These are phyloP conservation scores for Heterotis niloticus DNA, from an alignment of 2,113 vertebrate species.

Conservation along the genomic window DNA sequence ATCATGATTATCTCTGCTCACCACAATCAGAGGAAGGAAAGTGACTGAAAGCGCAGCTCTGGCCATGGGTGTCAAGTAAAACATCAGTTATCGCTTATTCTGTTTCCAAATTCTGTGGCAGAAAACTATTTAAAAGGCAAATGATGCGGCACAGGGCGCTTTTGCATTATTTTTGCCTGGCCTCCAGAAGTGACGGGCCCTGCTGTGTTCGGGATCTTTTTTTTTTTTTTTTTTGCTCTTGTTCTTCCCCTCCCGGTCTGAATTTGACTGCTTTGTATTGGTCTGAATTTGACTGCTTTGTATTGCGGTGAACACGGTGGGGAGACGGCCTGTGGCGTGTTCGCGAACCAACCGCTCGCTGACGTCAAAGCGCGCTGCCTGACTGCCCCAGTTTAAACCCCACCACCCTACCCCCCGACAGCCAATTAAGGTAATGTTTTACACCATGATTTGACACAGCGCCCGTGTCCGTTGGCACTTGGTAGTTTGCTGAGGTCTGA, in stretches of 20 bases:
- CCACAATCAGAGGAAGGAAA: too few species aligned
- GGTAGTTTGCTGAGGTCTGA: neutral
- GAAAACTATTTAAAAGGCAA: too few species aligned
- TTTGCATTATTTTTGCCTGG: too few species aligned
- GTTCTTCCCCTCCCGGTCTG: too few species aligned
- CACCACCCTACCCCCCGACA: neutral
- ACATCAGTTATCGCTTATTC: too few species aligned
- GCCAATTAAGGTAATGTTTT: conserved; percentile 18
- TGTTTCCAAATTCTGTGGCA: too few species aligned
- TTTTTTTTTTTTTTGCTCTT: too few species aligned
- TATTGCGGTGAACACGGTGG: neutral
- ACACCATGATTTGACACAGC: neutral
- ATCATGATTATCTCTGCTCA: neutral
- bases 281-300: neutral
- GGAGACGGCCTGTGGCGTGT: neutral
- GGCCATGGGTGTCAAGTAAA: too few species aligned
- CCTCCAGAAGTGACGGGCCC: too few species aligned
- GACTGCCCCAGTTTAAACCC: neutral
- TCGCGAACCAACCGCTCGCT: neutral
- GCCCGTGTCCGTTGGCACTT: neutral
- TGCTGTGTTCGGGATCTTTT: too few species aligned
- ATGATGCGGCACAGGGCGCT: too few species aligned
- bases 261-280: neutral
- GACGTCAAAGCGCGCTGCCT: neutral
- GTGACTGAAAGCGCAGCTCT: too few species aligned